These are phyloP conservation scores for Tautogolabrus adspersus DNA, from an alignment of 2,113 vertebrate genomes.

Conservation along the genomic window DNA sequence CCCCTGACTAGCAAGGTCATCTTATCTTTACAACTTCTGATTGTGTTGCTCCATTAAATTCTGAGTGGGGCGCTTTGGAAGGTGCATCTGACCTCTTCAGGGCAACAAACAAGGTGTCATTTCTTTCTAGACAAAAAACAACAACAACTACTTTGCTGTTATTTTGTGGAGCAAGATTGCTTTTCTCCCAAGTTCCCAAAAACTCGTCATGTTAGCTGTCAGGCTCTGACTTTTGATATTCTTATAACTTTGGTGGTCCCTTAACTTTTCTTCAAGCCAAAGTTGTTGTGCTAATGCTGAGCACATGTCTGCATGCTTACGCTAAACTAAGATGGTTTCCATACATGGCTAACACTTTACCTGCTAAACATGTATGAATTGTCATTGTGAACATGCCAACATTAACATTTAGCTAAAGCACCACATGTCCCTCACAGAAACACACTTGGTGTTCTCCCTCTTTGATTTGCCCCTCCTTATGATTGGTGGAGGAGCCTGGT, in stretches of 20 bases:
- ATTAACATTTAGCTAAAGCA: neutral
- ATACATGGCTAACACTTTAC: too few species aligned
- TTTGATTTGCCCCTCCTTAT: too few species aligned
- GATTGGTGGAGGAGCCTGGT: too few species aligned
- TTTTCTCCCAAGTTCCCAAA: neutral
- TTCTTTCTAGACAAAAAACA: too few species aligned
- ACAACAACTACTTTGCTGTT: too few species aligned
- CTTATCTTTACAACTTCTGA: constrained; percentile 39
- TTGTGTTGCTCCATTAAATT: constrained; percentile 34
- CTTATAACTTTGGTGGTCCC: neutral
- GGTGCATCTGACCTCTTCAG: constrained; percentile 18
- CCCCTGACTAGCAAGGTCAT: constrained; percentile 30
- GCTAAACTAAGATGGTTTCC: too few species aligned
- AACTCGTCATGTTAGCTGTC: too few species aligned
- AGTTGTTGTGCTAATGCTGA: too few species aligned
- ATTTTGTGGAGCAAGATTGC: neutral
- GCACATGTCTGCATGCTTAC: too few species aligned
- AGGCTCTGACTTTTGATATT: neutral
- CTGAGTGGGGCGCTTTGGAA: constrained; percentile 8
- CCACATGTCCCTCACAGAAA: neutral
- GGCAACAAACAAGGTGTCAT: neutral
- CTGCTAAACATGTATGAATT: neutral
- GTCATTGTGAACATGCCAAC: neutral
- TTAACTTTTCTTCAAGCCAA: neutral
- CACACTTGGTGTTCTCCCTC: too few species aligned